These are phyloP conservation scores for Metellina segmentata DNA, from an alignment of 2,888 invertebrate genomes.

Conservation along the genomic window DNA sequence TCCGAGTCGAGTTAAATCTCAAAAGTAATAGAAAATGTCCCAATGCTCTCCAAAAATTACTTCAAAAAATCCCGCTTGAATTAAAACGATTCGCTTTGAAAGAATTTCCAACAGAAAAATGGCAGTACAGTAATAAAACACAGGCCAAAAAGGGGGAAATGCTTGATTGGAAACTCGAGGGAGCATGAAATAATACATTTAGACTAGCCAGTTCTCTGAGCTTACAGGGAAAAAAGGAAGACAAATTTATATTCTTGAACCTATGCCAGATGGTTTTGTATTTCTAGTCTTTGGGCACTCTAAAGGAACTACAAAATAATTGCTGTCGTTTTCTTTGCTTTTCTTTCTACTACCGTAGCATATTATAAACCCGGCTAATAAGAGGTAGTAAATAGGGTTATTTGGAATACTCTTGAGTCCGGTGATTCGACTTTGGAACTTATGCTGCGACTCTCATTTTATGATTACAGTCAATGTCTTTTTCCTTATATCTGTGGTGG, in stretches of 20 bases:
- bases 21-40: constrained; percentile 24
- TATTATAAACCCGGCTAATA: constrained; percentile 40
- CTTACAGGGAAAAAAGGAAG: not conserved
- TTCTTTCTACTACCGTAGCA: constrained; percentile 24
- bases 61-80: constrained; percentile 7
- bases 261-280: constrained; percentile 60
- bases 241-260: constrained; percentile 44
- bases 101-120: constrained; percentile 30
- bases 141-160: constrained; percentile 25
- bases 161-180: constrained; percentile 60
- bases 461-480: constrained; percentile 18
- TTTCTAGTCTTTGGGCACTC: constrained; percentile 23
- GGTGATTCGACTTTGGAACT: not conserved
- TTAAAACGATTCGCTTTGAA: constrained; percentile 25
- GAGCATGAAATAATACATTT: constrained; percentile 63
- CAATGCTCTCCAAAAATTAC: not conserved
- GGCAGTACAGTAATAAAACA: constrained; percentile 28
- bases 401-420: not conserved
- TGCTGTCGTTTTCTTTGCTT: constrained; percentile 42
- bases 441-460: not conserved
- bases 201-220: constrained; percentile 26
- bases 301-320: constrained; percentile 52
- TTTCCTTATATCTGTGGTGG: not conserved
- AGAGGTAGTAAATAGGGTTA: constrained; percentile 34
- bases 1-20: not conserved